These are phyloP conservation scores for Dermochelys coriacea DNA, from an alignment of 2,797 vertebrate species.

Conservation along the genomic window DNA sequence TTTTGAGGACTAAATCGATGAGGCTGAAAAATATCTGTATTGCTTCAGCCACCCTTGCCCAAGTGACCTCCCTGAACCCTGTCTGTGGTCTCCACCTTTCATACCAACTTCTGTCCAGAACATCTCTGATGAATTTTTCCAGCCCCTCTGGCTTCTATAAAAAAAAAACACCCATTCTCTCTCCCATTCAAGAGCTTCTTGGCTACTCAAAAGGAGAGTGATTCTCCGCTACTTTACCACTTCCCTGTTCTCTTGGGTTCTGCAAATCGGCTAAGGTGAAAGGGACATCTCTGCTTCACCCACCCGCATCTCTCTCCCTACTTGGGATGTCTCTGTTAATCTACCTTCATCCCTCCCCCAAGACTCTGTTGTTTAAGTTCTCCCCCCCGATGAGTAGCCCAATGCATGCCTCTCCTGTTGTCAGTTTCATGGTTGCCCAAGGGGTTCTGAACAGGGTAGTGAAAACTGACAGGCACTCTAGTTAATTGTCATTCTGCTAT, in stretches of 20 bases:
- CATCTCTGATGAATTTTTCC: neutral
- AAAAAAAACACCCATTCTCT: neutral
- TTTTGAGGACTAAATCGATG: neutral
- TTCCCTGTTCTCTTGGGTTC: neutral
- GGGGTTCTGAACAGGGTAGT: neutral
- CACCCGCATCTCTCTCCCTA: neutral
- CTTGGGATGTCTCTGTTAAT: neutral
- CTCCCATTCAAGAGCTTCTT: neutral
- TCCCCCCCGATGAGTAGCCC: neutral
- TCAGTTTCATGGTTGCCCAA: neutral
- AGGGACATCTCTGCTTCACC: neutral
- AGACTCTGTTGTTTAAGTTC: neutral
- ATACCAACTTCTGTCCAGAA: neutral
- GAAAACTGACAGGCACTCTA: neutral
- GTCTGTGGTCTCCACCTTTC: neutral
- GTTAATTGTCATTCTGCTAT: fast-evolving
- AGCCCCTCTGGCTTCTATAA: neutral
- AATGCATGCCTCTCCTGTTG: neutral
- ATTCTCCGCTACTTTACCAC: neutral
- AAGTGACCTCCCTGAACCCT: neutral
- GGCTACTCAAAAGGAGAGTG: neutral
- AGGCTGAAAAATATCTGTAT: neutral
- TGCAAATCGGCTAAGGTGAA: neutral
- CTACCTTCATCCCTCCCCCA: neutral
- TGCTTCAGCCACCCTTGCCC: neutral